Base-by-base conservation (phyloP, 2,888 invertebrate species). In the Tubulanus polymorphus region DNA sequence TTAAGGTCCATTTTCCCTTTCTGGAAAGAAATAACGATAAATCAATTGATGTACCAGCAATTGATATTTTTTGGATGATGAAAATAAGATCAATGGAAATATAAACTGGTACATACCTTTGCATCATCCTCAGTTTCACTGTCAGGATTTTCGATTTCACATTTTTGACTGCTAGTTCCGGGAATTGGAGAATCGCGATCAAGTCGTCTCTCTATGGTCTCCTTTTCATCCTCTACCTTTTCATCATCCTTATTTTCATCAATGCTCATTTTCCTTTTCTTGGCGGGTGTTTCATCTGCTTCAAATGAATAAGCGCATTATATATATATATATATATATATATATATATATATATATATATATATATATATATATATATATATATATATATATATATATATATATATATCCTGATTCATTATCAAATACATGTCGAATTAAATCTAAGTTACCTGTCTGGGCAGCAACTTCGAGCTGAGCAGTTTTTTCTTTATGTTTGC, bases 221-320 rank as follows among this genome's bases (percentile, higher is more conserved):
- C 48, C 18, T 23, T 28, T 23, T 51, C 51, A n/a, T 54, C 52
- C 15, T 56, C 57, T 49, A 8, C 29, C 54, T 25, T 54, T 23
- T 6, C 48, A 29, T 28, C 53, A 29, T 49, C 30, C 25, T 50
- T 29, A 10, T 55, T 46, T 26, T 25, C 3, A 2, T 56, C 53
- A 20, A 32, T 46, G 53, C 60, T 63, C 8, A 64, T 23, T 35
- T 61, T 52, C 18, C 67, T 56, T 45, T 63, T 56, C 54, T 70
- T 70, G n/a, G 68, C 65, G 29, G 68, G 68, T 6, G 65, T 65
- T 35, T 59, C 68, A 45, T 58, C 65, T 66, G 56, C 15, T 55
- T n/a, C n/a, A n/a, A n/a, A n/a, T n/a, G n/a, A n/a, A n/a, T n/a
- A n/a, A 25, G 2, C 18, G 15, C 18, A 27, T 27, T 25, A 12